Conservation (phyloP, 35 echinoderm and acorn worm genomes). For the Ophioderma brevispina region DNA sequence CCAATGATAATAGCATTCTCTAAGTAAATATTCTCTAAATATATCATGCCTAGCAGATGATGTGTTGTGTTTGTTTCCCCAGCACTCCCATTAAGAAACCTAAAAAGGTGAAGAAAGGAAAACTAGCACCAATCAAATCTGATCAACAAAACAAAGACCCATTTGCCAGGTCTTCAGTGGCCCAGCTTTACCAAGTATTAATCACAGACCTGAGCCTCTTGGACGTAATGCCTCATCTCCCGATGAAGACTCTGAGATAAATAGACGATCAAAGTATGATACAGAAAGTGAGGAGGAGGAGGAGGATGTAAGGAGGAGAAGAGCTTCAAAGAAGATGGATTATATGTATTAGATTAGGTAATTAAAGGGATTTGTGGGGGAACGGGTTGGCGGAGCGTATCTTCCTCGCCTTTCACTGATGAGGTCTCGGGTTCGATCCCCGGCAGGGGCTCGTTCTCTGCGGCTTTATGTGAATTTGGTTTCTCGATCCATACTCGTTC, state of each 20-base stretch:
- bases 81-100: not conserved
- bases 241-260: constrained; percentile 18
- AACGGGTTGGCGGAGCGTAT: no score
- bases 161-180: not conserved
- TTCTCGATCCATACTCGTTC: no score
- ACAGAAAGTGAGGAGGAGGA: constrained; percentile 8
- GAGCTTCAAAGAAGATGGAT: not conserved
- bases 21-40: no score
- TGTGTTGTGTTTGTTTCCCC: not conserved
- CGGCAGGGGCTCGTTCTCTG: no score
- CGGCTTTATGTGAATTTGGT: no score
- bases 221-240: constrained; percentile 26
- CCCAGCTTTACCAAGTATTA: constrained; percentile 19
- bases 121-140: constrained; percentile 33
- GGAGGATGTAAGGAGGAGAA: not conserved
- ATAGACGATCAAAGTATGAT: constrained; percentile 18
- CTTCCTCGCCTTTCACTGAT: no score
- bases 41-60: no score
- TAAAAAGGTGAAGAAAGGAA: constrained; percentile 29
- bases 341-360: not conserved
- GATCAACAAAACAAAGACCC: constrained; percentile 18
- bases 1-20: no score
- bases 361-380: no score
- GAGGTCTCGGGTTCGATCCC: no score
- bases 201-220: constrained; percentile 27